These are phyloP conservation scores for Euzetes globulus DNA, from an alignment of 2,888 invertebrate species.

Conservation along the genomic window DNA sequence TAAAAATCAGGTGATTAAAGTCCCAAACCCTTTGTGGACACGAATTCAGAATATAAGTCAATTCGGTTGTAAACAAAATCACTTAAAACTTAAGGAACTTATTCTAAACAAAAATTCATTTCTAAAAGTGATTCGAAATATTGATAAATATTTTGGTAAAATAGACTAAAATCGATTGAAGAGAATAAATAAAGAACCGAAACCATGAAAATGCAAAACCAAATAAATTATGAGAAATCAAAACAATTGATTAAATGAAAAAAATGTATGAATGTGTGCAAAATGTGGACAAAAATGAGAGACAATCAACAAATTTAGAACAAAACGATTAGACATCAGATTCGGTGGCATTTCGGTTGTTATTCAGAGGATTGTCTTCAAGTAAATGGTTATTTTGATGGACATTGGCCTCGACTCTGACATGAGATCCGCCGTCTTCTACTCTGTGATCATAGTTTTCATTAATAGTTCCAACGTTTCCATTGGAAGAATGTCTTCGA, in stretches of 20 bases:
- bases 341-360: slow-evolving; percentile 1
- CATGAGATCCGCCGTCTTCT: background rate
- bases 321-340: slow-evolving; percentile 17
- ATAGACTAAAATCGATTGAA: no score
- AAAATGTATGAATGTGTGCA: background rate
- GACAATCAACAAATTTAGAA: background rate
- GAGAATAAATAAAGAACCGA: background rate
- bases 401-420: slow-evolving; percentile 18
- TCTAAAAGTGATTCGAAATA: no score
- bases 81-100: no score
- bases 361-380: slow-evolving; percentile 3
- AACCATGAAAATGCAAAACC: background rate
- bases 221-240: background rate
- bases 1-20: no score
- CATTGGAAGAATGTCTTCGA: slow-evolving; percentile 1
- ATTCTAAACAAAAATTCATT: no score
- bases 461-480: background rate
- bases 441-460: slow-evolving; percentile 12
- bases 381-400: slow-evolving; percentile 3
- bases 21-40: no score
- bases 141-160: no score
- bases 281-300: background rate
- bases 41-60: no score
- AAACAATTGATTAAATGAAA: background rate
- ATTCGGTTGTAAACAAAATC: no score